Base-by-base conservation (phyloP, 2,888 invertebrate species). In the Thumatha senex region DNA sequence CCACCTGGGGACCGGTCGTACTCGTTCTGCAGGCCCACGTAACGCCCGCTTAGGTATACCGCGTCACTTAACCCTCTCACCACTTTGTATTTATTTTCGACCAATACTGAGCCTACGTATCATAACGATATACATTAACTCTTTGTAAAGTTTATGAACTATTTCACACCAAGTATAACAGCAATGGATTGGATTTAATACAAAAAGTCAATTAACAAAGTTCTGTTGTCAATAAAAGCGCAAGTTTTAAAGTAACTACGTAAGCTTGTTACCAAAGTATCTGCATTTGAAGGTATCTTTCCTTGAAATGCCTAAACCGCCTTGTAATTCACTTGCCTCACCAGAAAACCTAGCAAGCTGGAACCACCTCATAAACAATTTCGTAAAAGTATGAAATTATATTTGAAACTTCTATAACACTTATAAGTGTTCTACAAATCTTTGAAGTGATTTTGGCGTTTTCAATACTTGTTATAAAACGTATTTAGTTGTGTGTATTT, bases 1-100 rank as follows among this genome's bases (percentile, higher is more conserved):
- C 78, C 87, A 88, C 87, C 87, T 88, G 88, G 86, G 73, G 84
- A 90, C 89, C 88, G 89, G 89, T 89, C 82, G 66, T 85, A 87
- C 89, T 84, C 78, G 89, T 88, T 89, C 78, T 71, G 71, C 74
- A 70, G 66, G 82, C 89, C 89, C 89, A 90, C 89, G 89, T 88
- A 86, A 83, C 74, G 76, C 74, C 76, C 64, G 54, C 63, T 55
- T 57, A 24, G 18, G 18, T 24, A 48, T 71, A 78, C 83, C 68
- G 78, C 71, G 73, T 64, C 64, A 75, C 68, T 70, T 61, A 57
- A 62, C 65, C 57, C 44, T 48, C 46, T 39, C 48, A 63, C 61
- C 44, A 54, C 49, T 40, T 11, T 40, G 58, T 31, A 12, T 38
- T 12, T 12, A 39, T n/a, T 30, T 39, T 15, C 1, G 13, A 12